These are phyloP conservation scores for Poeciliopsis gracilis DNA, from an alignment of 2,797 vertebrate genomes.

Conservation along the genomic window DNA sequence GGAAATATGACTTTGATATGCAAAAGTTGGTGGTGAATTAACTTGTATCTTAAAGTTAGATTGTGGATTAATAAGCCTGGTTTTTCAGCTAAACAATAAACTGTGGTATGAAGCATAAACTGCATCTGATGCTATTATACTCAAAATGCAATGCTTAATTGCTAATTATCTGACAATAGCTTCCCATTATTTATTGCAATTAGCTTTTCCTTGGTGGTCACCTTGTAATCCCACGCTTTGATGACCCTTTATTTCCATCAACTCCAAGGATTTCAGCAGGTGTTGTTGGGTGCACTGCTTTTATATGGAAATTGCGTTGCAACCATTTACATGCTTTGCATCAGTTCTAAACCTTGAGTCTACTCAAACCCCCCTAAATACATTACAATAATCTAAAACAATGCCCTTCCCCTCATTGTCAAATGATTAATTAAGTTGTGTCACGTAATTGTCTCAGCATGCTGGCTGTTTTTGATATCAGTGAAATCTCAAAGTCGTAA, in stretches of 20 bases:
- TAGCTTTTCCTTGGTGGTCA: conserved; percentile 80
- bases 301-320: conserved; percentile 80
- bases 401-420: conserved; percentile 83
- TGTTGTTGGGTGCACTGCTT: conserved; percentile 72
- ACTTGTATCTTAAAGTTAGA: conserved; percentile 48
- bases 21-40: conserved; percentile 54
- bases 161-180: conserved; percentile 76
- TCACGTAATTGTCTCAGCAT: conserved; percentile 76
- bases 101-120: conserved; percentile 43
- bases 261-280: conserved; percentile 82
- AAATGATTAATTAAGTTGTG: conserved; percentile 80
- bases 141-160: conserved; percentile 71
- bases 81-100: conserved; percentile 60
- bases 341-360: conserved; percentile 78
- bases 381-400: conserved; percentile 77
- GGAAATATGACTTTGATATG: conserved; percentile 62
- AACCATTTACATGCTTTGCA: conserved; percentile 75
- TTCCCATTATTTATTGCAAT: conserved; percentile 78
- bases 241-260: conserved; percentile 81
- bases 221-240: conserved; percentile 79
- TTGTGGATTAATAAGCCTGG: conserved; percentile 49
- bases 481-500: conserved; percentile 60
- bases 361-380: conserved; percentile 72
- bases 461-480: conserved; percentile 70
- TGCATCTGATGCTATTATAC: conserved; percentile 60